Evolutionary conservation across 2,113 vertebrate genomes (phyloP).

Genomic region (Mobula hypostoma): DNA sequence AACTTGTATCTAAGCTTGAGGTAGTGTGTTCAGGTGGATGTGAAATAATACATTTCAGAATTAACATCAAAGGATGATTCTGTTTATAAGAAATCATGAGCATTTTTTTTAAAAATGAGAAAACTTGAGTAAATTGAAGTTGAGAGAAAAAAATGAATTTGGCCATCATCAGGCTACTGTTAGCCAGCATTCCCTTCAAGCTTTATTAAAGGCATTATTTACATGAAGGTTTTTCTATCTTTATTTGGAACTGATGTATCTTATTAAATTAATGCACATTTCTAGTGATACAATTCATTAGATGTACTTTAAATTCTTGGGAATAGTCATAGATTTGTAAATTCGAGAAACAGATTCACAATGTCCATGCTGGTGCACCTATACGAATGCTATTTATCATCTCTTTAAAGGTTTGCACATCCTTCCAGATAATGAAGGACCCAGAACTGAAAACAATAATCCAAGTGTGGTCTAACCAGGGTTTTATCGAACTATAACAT

Average conservation of each 20-base stretch:
- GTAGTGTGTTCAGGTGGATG: not conserved
- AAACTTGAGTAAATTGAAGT: not conserved
- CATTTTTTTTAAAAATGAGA: not conserved
- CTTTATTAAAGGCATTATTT: not conserved
- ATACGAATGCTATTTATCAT: no score
- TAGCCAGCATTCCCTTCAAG: not conserved
- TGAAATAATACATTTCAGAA: not conserved
- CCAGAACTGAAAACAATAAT: no score
- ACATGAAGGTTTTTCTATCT: not conserved
- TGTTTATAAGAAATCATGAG: not conserved
- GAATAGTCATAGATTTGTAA: no score
- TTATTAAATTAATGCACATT: not conserved
- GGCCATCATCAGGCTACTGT: not conserved
- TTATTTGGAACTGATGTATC: not conserved
- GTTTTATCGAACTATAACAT: no score
- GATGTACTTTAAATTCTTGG: not conserved
- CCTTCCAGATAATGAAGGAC: no score
- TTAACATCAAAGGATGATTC: not conserved
- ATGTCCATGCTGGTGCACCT: no score
- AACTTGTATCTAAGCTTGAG: not conserved
- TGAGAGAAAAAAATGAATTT: not conserved
- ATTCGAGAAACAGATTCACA: no score
- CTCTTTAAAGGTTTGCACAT: no score
- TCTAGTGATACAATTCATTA: not conserved
- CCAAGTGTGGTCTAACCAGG: no score